Base-by-base conservation (phyloP, 2,113 vertebrate genomes). In the Seriola quinqueradiata region DNA sequence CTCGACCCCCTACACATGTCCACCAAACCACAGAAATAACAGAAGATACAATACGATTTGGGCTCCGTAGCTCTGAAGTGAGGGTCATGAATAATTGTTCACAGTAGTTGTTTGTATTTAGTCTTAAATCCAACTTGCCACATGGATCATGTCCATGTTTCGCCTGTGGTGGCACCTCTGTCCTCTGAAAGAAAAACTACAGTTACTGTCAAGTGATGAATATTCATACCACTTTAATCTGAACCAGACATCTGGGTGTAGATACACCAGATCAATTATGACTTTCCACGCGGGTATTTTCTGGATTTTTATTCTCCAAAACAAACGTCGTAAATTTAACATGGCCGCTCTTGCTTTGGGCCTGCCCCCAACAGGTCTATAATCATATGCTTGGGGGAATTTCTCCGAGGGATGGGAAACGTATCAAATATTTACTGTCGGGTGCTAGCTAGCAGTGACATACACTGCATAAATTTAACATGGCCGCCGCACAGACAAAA, bases 381-480 rank as follows among this genome's bases (percentile, higher is more conserved):
- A 79, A 90, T 90, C 77, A 65, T 64, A 44, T 69, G 85, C 91
- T 89, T 72, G 60, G 82, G 91, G 90, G 86, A 80, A 42, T 88
- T 72, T 82, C 75, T 71, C 59, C 8, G 23, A 79, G 71, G 57
- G 82, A 86, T 87, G 84, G 77, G 90, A 91, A 91, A 79, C 21
- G 32, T 84, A 93, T 94, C 89, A 94, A 93, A 93, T 92, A 94
- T 93, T 94, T 92, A 93, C 85, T 12, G 87, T 73, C 32, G 75
- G 82, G 81, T 63, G 82, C 89, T 66, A 78, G 87, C 85, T 87
- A 69, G 72, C 74, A 19, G 87, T 81, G 83, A 92, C 88, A 90
- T 73, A 90, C 83, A 85, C 79, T 52, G 81, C 87, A 92, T 93
- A 32, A 92, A 94, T 93, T 93, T 92, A 91, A 91, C 90, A 94